Base-by-base conservation (phyloP, 1,140 invertebrate genomes). In the Ceratina australensis region DNA sequence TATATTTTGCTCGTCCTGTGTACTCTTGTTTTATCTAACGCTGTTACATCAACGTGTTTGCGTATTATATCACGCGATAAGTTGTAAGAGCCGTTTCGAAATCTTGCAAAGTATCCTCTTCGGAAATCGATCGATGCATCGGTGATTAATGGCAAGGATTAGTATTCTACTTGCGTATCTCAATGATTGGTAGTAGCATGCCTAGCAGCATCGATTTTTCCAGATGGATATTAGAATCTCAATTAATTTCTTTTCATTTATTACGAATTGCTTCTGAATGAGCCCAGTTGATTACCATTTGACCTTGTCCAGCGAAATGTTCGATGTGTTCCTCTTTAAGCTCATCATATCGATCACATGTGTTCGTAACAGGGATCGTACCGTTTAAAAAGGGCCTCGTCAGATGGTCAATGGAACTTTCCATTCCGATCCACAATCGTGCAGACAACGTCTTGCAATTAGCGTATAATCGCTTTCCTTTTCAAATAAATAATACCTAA, bases 341-440 rank as follows among this genome's bases (percentile, higher is more conserved):
- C 16, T 61, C 24, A 28, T 76, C 68, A 26, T n/a, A n/a, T n/a
- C n/a, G n/a, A n/a, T n/a, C n/a, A n/a, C 13, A 24, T 8, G n/a
- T 33, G 65, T 69, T 60, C 60, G n/a, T 12, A 33, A 20, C 12
- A 56, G 57, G n/a, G 13, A 4, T 12, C 28, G 18, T 26, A n/a
- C n/a, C n/a, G n/a, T n/a, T n/a, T n/a, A n/a, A n/a, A n/a, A 47
- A 57, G 26, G 16, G 42, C 0, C 4, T 3, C 10, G 26, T 18
- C 8, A 47, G 18, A 50, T 59, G 22, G 4, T 15, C 4, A 33
- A 28, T 50, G 65, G 56, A 76, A 76, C 18, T 60, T 76, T 76
- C 65, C 65, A 52, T 42, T 33, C 18, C 3, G 15, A 60, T 68
- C 28, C n/a, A 18, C 0, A 67, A 12, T 10, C 3, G 3, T 54